Conservation (phyloP, 2,113 vertebrate genomes). For the Gymnarchus niloticus region DNA sequence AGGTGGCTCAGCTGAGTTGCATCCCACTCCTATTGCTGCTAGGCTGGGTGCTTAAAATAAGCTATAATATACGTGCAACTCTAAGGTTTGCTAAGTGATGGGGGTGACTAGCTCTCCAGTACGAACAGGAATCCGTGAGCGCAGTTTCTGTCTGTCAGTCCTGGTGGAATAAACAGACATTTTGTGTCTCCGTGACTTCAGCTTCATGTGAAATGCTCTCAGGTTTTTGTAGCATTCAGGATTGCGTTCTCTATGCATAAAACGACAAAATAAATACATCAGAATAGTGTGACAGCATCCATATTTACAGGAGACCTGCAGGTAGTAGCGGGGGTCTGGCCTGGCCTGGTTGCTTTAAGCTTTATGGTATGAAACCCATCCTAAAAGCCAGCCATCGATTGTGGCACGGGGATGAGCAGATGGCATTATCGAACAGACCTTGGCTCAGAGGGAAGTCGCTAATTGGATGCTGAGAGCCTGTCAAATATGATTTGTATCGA, state of each 20-base stretch:
- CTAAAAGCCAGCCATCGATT: not conserved
- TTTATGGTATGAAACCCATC: not conserved
- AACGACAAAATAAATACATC: no score
- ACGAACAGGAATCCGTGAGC: not conserved
- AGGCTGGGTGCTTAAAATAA: not conserved
- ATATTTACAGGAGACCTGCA: no score
- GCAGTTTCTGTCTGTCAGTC: not conserved
- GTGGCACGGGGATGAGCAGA: not conserved
- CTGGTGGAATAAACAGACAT: not conserved
- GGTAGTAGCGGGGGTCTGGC: no score
- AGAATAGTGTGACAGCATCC: not conserved
- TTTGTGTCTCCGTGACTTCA: not conserved
- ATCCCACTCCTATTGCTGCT: no score
- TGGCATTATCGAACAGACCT: not conserved
- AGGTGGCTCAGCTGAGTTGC: not conserved
- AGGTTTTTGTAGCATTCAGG: no score
- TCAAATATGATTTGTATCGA: not conserved
- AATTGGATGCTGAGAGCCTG: not conserved
- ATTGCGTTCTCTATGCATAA: no score
- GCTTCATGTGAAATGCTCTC: no score
- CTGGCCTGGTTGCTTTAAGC: not conserved
- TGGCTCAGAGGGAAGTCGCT: not conserved
- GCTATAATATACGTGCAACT: not conserved
- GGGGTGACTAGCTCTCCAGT: not conserved
- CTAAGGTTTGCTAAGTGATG: not conserved